A percentile compares a stretch with the other conserved stretches of the same genome.
These are phyloP conservation scores for Cantharis lateralis DNA, from an alignment of 2,888 invertebrate species.

Conservation along the genomic window DNA sequence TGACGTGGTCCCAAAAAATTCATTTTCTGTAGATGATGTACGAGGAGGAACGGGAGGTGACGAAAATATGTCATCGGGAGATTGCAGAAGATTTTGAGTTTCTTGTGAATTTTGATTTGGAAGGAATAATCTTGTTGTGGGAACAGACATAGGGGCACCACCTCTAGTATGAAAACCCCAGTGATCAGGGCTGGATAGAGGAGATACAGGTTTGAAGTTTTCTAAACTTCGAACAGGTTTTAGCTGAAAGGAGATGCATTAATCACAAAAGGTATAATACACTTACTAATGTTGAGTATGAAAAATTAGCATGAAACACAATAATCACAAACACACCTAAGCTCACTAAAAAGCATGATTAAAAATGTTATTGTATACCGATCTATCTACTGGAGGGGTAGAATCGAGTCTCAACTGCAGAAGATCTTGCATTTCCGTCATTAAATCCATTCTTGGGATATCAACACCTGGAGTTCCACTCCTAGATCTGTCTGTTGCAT, in stretches of 20 bases:
- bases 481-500: conserved; percentile 55
- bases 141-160: conserved; percentile 44
- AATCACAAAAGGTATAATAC: background rate
- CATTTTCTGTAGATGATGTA: conserved; percentile 35
- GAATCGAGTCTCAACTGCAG: conserved; percentile 55
- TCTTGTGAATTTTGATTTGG: conserved; percentile 42
- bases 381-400: conserved; percentile 67
- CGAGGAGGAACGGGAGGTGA: conserved; percentile 49
- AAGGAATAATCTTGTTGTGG: conserved; percentile 39
- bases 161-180: conserved; percentile 44
- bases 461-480: conserved; percentile 54
- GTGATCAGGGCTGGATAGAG: conserved; percentile 47
- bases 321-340: background rate
- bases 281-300: background rate
- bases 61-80: conserved; percentile 53
- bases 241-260: conserved; percentile 53
- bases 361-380: conserved; percentile 51
- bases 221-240: conserved; percentile 66
- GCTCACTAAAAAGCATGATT: background rate
- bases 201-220: conserved; percentile 57
- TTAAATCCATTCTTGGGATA: conserved; percentile 62
- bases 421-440: conserved; percentile 69
- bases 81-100: conserved; percentile 52
- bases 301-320: background rate
- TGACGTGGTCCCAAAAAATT: conserved; percentile 52